Conservation (phyloP, 2,113 vertebrate genomes). For the Neotoma lepida region DNA sequence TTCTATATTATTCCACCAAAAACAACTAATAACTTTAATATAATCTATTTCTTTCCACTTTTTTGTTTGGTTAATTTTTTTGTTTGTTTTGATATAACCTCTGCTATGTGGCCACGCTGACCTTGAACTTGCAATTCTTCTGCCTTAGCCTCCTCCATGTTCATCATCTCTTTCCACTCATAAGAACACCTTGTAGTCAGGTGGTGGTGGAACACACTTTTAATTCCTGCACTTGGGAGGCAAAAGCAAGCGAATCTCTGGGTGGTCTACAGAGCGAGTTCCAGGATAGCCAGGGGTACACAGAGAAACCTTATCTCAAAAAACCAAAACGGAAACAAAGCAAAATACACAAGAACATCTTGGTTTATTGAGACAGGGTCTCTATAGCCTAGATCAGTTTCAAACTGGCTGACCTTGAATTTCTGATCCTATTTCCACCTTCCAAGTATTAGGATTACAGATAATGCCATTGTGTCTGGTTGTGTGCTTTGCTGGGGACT, state of each 20-base stretch:
- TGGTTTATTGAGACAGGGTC: background rate
- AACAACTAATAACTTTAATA: background rate
- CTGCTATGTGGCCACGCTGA: background rate
- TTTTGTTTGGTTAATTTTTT: background rate
- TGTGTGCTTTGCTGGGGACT: background rate
- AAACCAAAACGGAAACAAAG: background rate
- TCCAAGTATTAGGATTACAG: background rate
- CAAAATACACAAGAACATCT: background rate
- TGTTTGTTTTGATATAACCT: background rate
- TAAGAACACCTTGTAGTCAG: background rate
- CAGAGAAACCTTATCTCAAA: background rate
- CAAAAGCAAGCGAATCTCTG: background rate
- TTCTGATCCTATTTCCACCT: background rate
- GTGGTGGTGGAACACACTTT: background rate
- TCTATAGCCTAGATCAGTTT: background rate
- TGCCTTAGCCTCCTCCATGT: background rate
- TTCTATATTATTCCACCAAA: constrained; percentile 32
- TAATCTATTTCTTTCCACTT: background rate
- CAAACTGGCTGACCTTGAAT: background rate
- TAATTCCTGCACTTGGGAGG: background rate
- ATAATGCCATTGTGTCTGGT: background rate
- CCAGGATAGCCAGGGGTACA: background rate
- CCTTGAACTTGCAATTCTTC: background rate
- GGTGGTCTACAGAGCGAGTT: background rate
- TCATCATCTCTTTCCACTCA: background rate